Evolutionary conservation across 2,797 vertebrate genomes (phyloP), one percentile per base, ranked within the genome.

Genomic region (Gouania willdenowi): DNA sequence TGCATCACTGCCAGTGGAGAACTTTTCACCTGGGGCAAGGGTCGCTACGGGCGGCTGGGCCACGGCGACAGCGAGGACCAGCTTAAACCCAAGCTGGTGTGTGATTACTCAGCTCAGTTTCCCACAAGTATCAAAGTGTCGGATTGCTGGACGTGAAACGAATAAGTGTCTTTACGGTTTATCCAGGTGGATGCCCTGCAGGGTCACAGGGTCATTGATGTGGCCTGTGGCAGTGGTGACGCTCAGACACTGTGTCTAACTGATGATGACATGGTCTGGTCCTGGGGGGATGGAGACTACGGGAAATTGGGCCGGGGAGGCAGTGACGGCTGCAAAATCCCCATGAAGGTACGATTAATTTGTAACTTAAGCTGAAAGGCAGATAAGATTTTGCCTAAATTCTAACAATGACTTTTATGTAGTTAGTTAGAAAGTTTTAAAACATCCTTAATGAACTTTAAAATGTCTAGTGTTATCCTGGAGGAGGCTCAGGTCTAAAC

Each of bases 1-100:
- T 99, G 96, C 6, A 95, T 99, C 57, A 95, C 95, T 3, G 87
- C 94, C 44, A 94, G 92, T 0, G 97, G 97, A 22, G 97, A 97
- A 75, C 94, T 99, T 26, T 99, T 97, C 73, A 98, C 97, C 0
- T 98, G 97, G 97, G 97, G 97, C 25, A 98, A 99, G 53, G 97
- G 97, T 26, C 91, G 96, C 20, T 98, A 99, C 0, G 97, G 97
- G 12, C 90, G 97, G 8, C 90, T 99, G 43, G 97, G 97, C 2
- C 97, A 99, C 1, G 95, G 96, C 3, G 97, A 99, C 74, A 98
- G 95, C 4, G 97, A 99, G 59, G 97, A 98, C 71, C 97, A 98
- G n/a, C 85, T 99, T 1, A 98, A 98, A 75, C 97, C 97, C 21
- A 99, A 99, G 66, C 75, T 97, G 91, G 97, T 97, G 39, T 59